phyloP scores from a whole-genome alignment of 2,888 invertebrate species.

The Tetanocera ferruginea region DNA sequence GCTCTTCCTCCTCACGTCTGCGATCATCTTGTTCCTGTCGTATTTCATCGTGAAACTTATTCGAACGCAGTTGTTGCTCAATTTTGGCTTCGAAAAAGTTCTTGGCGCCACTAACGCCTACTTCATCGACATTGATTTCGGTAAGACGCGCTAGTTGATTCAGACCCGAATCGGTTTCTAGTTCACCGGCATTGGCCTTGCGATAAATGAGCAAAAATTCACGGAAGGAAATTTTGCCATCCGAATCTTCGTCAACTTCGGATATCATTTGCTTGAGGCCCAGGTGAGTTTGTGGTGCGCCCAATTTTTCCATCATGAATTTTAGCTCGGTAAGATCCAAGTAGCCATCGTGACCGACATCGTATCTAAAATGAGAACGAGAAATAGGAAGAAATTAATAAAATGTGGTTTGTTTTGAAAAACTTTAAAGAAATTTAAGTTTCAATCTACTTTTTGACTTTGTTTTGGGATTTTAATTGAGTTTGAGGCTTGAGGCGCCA shows the following conservation, averaged over 20 bases:
- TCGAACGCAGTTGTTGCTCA: conserved; percentile 83
- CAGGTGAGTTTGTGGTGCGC: conserved; percentile 95
- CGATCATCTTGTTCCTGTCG: conserved; percentile 92
- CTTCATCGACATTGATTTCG: conserved; percentile 93
- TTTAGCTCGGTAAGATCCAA: conserved; percentile 92
- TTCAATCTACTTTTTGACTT: no score
- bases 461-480: no score
- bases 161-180: conserved; percentile 88
- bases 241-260: conserved; percentile 89
- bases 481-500: no score
- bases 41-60: conserved; percentile 94
- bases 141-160: conserved; percentile 87
- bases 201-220: conserved; percentile 86
- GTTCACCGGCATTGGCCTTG: conserved; percentile 92
- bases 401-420: no score
- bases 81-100: conserved; percentile 98
- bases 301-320: conserved; percentile 96
- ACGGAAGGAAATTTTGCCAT: conserved; percentile 90
- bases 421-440: no score
- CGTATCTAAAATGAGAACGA: conserved; percentile 77
- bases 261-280: conserved; percentile 95
- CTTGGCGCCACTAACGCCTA: conserved; percentile 95
- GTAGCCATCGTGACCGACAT: conserved; percentile 89
- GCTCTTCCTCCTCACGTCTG: conserved; percentile 86
- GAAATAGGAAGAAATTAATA: not conserved